phyloP scores from a whole-genome alignment of 2,113 vertebrate genomes.

The Sialia sialis region DNA sequence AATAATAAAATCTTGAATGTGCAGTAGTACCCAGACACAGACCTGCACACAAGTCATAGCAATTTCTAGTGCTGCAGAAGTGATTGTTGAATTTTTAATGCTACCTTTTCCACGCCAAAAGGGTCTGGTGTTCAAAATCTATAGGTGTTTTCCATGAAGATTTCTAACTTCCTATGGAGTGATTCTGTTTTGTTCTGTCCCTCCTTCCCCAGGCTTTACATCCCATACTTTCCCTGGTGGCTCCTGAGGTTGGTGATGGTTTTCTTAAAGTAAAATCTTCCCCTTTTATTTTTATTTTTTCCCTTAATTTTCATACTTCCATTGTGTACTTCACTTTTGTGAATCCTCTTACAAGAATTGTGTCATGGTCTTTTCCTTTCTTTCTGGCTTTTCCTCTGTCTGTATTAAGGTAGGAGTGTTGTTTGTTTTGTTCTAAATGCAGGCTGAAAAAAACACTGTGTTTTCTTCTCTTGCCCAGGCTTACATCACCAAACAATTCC shows the following conservation, averaged over 20 bases:
- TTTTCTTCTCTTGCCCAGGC: not conserved
- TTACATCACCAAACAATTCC: not conserved
- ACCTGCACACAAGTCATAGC: not conserved
- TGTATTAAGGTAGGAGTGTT: not conserved
- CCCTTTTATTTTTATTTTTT: not conserved
- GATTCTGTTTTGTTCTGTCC: not conserved
- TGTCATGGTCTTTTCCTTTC: not conserved
- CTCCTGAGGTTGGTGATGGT: not conserved
- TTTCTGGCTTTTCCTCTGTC: not conserved
- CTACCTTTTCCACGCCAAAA: conserved; percentile 1
- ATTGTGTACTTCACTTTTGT: not conserved
- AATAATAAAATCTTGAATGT: not conserved
- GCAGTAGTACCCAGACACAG: not conserved
- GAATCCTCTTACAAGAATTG: not conserved
- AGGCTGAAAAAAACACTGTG: not conserved
- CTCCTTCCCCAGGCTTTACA: not conserved
- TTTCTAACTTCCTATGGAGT: not conserved
- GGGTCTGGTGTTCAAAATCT: not conserved
- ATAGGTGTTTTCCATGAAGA: not conserved
- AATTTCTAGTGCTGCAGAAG: conserved; percentile 4
- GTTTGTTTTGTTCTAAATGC: not conserved
- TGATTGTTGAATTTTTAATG: conserved; percentile 3
- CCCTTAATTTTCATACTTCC: not conserved
- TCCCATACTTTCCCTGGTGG: not conserved
- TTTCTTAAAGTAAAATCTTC: not conserved